Conservation (phyloP, 1,140 invertebrate species). For the Brachionus manjavacas region DNA sequence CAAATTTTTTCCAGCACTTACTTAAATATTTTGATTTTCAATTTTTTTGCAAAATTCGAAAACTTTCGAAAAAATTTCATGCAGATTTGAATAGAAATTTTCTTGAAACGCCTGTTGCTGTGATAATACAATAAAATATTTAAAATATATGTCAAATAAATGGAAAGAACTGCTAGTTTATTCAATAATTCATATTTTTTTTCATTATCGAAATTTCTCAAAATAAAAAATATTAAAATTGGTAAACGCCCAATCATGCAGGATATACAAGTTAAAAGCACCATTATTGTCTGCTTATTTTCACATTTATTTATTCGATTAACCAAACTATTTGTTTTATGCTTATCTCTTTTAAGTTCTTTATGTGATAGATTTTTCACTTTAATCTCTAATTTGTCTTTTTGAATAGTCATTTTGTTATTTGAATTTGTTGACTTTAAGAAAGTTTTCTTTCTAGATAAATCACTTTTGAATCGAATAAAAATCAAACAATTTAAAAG, state of each 20-base stretch:
- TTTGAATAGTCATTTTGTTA: neutral
- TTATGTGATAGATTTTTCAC: neutral
- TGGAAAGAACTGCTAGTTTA: neutral
- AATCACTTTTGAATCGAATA: neutral
- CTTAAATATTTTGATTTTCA: neutral
- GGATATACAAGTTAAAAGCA: neutral
- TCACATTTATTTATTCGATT: neutral
- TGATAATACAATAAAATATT: neutral
- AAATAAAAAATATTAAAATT: neutral
- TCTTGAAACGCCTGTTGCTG: neutral
- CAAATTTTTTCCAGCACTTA: no score
- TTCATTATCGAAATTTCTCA: constrained; percentile 1
- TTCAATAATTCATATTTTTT: neutral
- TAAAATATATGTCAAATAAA: neutral
- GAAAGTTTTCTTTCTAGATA: neutral
- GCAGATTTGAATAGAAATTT: neutral
- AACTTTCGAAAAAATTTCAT: neutral
- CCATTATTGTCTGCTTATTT: neutral
- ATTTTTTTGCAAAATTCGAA: neutral
- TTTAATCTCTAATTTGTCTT: neutral
- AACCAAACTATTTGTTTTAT: neutral
- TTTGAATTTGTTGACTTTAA: neutral
- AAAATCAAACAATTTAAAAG: neutral
- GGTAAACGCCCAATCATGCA: neutral
- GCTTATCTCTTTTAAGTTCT: neutral